Percentiles rank a stretch among this genome's conserved stretches.
These are phyloP conservation scores for Hylaeus volcanicus DNA, from an alignment of 1,140 invertebrate species.

Conservation along the genomic window DNA sequence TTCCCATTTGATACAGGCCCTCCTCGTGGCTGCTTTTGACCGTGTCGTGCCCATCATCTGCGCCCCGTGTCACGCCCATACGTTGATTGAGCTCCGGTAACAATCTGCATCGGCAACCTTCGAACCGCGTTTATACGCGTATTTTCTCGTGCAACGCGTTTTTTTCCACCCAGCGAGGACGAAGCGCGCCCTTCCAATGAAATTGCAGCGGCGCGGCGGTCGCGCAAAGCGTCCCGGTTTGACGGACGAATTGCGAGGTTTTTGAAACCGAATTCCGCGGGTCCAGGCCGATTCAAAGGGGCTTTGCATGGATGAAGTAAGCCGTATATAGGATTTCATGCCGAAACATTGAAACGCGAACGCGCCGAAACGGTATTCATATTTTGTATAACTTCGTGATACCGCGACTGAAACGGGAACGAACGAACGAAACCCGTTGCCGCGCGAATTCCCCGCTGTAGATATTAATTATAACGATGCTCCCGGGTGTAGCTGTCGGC, in stretches of 20 bases:
- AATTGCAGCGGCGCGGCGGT: constrained; percentile 14
- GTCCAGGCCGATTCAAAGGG: constrained; percentile 20
- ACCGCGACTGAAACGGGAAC: background rate
- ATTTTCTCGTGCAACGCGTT: background rate
- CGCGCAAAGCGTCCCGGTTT: constrained; percentile 6
- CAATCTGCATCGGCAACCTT: constrained; percentile 54
- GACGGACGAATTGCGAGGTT: constrained; percentile 35
- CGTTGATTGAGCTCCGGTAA: constrained; percentile 57
- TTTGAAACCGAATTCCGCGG: constrained; percentile 33
- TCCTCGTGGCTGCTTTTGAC: constrained; percentile 27
- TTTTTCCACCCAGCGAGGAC: background rate
- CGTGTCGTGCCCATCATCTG: constrained; percentile 47
- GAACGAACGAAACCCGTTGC: background rate
- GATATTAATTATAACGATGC: background rate
- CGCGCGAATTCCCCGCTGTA: background rate
- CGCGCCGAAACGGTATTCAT: background rate
- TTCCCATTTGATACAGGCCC: background rate
- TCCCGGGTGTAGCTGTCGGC: background rate
- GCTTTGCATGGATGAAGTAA: constrained; percentile 5
- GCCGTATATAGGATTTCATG: constrained; percentile 18
- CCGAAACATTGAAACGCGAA: background rate
- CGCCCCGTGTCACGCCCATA: constrained; percentile 6
- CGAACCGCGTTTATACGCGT: background rate
- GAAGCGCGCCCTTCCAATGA: background rate
- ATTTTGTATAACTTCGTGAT: background rate